Evolutionary conservation across 2,888 invertebrate species (phyloP).

Genomic region (Adineta ricciae): DNA sequence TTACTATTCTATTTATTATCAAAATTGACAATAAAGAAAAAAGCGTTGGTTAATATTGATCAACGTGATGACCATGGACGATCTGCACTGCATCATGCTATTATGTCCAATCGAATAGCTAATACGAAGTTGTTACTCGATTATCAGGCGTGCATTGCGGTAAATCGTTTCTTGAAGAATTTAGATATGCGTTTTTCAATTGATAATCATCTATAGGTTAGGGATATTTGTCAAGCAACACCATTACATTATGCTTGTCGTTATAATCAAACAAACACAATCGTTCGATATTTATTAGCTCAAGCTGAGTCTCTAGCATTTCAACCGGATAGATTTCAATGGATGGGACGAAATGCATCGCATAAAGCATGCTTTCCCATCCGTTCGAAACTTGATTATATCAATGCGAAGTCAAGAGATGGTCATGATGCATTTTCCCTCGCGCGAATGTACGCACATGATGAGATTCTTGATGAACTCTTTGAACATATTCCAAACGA

Average conservation of each 20-base stretch:
- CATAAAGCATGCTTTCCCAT: not conserved
- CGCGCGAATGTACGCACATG: not conserved
- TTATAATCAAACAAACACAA: not conserved
- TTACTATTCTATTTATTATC: not conserved
- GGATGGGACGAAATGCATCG: not conserved
- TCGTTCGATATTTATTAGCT: not conserved
- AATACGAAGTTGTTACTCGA: not conserved
- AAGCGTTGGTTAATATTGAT: not conserved
- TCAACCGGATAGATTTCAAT: not conserved
- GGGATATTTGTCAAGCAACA: not conserved
- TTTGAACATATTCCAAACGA: not conserved
- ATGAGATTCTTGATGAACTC: not conserved
- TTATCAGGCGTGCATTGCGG: not conserved
- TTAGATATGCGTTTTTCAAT: not conserved
- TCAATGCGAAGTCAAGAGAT: not conserved
- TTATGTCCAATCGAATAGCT: not conserved
- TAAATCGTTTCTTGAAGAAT: not conserved
- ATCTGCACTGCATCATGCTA: not conserved
- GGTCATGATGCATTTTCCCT: not conserved
- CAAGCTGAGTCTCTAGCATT: not conserved
- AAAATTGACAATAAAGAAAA: not conserved
- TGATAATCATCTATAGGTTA: not conserved
- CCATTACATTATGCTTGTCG: not conserved
- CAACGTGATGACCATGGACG: not conserved
- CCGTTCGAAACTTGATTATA: not conserved